Evolutionary conservation across 2,888 invertebrate species (phyloP).

Genomic region (Acrobasis consociella): DNA sequence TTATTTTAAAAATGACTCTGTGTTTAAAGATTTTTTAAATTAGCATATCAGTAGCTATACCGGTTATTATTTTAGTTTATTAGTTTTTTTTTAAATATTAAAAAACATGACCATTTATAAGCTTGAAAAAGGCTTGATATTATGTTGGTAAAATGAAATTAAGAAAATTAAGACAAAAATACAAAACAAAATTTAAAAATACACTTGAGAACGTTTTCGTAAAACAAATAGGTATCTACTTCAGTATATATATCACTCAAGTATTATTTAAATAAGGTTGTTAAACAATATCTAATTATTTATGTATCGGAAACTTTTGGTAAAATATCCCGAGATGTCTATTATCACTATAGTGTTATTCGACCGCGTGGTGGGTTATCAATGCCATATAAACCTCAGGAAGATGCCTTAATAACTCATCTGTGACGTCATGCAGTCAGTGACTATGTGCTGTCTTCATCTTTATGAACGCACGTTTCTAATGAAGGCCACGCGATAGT

Average conservation of each 20-base stretch:
- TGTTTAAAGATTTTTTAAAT: too few species aligned
- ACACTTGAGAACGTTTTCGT: too few species aligned
- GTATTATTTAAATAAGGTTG: background rate
- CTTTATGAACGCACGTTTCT: slow-evolving; percentile 7
- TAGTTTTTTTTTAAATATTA: too few species aligned
- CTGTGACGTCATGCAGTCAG: slow-evolving; percentile 5
- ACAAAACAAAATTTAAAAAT: too few species aligned
- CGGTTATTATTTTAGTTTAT: too few species aligned
- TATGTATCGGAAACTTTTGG: background rate
- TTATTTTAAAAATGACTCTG: too few species aligned
- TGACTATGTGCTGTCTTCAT: background rate
- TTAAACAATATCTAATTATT: background rate
- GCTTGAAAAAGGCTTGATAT: too few species aligned
- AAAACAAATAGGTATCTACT: background rate
- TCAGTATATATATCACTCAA: too few species aligned
- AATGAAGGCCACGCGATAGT: slow-evolving; percentile 9
- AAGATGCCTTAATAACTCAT: background rate
- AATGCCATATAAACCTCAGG: slow-evolving; percentile 5
- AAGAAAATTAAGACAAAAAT: too few species aligned
- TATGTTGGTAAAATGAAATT: too few species aligned
- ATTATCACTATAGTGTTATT: background rate
- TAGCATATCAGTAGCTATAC: too few species aligned
- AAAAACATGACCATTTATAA: too few species aligned
- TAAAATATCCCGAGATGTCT: background rate
- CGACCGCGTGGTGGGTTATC: background rate